A percentile compares a stretch with the other conserved stretches of the same genome.
phyloP scores from a whole-genome alignment of 2,888 invertebrate genomes.

The Spialia ferax region DNA sequence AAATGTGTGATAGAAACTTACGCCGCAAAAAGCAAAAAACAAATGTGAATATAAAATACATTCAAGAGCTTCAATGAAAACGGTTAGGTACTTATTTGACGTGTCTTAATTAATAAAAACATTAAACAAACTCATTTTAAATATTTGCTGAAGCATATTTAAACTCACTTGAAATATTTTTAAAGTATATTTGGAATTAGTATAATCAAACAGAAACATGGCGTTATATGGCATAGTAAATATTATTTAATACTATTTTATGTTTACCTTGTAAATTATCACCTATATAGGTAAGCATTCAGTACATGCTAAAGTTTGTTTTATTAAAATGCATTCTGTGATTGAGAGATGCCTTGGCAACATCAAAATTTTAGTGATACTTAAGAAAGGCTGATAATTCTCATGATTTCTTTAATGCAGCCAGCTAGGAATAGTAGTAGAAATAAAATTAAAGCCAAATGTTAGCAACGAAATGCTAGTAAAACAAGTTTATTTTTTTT shows the following conservation, averaged over 20 bases:
- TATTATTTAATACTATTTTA: conserved; percentile 23
- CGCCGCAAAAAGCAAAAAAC: too few relatives aligned
- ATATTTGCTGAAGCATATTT: too few relatives aligned
- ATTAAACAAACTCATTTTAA: too few relatives aligned
- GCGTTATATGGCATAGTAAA: too few relatives aligned
- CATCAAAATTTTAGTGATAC: conserved; percentile 65
- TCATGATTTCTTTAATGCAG: conserved; percentile 47
- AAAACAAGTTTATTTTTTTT: not conserved
- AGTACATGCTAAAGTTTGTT: conserved; percentile 47
- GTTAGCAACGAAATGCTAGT: conserved; percentile 46
- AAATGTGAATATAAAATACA: too few relatives aligned
- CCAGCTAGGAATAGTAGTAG: conserved; percentile 54
- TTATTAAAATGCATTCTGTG: conserved; percentile 73
- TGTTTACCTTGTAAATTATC: conserved; percentile 52
- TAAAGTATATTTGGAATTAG: not conserved
- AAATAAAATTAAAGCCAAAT: conserved; percentile 44
- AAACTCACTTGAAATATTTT: too few relatives aligned
- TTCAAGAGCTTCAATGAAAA: too few relatives aligned
- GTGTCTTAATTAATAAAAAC: too few relatives aligned
- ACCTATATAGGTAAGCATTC: conserved; percentile 29
- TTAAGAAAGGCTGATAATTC: conserved; percentile 58
- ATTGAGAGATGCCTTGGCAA: conserved; percentile 75
- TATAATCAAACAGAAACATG: not conserved
- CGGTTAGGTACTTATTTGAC: too few relatives aligned
- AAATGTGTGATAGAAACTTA: too few relatives aligned